A percentile compares a stretch with the other conserved stretches of the same genome.
Conservation (phyloP, 2,113 vertebrate species). For the Gadus macrocephalus region DNA sequence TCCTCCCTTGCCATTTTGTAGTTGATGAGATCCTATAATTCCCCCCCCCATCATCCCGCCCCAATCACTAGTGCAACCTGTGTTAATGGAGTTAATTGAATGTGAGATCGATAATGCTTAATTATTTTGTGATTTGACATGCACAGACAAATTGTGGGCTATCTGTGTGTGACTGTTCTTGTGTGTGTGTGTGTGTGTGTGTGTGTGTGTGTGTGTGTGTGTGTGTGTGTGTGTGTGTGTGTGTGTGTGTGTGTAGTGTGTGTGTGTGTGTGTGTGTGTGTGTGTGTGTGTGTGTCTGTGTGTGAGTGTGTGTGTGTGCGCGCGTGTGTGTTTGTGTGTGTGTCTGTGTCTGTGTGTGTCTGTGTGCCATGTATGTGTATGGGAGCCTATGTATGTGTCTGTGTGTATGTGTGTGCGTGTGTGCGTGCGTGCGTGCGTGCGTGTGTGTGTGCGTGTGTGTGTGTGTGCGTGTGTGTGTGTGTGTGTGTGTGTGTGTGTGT, state of each 20-base stretch:
- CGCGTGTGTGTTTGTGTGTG: slow-evolving; percentile 67
- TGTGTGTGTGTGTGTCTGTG: slow-evolving; percentile 41
- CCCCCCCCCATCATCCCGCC: slow-evolving; percentile 35
- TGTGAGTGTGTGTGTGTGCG: slow-evolving; percentile 74
- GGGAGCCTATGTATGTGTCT: slow-evolving; percentile 68
- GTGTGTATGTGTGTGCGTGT: slow-evolving; percentile 53
- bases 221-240: slow-evolving; percentile 73
- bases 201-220: slow-evolving; percentile 23
- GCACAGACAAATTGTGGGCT: slow-evolving; percentile 88
- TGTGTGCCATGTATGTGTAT: too few species aligned
- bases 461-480: slow-evolving; percentile 75
- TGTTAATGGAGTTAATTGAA: slow-evolving; percentile 99
- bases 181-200: slow-evolving; percentile 23
- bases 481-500: slow-evolving; percentile 71
- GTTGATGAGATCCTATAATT: slow-evolving; percentile 51
- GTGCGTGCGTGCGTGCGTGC: slow-evolving; percentile 27
- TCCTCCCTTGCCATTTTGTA: slow-evolving; percentile 21
- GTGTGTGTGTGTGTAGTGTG: slow-evolving; percentile 60
- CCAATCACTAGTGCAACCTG: slow-evolving; percentile 75
- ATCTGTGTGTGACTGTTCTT: slow-evolving; percentile 65
- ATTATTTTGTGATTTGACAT: slow-evolving; percentile 98
- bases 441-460: slow-evolving; percentile 6
- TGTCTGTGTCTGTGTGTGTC: slow-evolving; percentile 62
- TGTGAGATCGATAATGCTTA: slow-evolving; percentile 98
- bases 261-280: slow-evolving; percentile 46